Evolutionary conservation across 1,140 invertebrate genomes (phyloP).

Genomic region (Berghia stephanieae): DNA sequence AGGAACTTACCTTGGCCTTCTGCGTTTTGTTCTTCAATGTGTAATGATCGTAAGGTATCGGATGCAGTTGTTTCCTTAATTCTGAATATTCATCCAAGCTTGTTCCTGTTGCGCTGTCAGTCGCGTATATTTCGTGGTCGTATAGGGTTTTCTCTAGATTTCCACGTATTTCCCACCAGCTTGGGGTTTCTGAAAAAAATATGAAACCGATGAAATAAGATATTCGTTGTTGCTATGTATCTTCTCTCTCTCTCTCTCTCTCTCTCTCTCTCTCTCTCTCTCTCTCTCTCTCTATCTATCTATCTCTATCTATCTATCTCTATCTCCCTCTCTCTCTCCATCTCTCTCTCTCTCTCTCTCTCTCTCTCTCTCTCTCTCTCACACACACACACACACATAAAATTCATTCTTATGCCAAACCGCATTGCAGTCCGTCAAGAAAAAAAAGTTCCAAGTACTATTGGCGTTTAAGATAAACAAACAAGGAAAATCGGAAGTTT

Average conservation of each 20-base stretch:
- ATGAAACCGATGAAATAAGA: neutral
- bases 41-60: too few species aligned
- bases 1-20: too few species aligned
- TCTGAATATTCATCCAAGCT: neutral
- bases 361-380: constrained; percentile 6
- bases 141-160: neutral
- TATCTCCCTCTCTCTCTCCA: neutral
- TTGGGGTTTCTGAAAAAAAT: neutral
- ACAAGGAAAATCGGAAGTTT: too few species aligned
- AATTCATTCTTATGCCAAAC: neutral
- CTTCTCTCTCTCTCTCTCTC: constrained; percentile 1
- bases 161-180: neutral
- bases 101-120: neutral
- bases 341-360: constrained; percentile 11
- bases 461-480: too few species aligned
- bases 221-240: neutral
- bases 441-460: too few species aligned
- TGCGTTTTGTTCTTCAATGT: too few species aligned
- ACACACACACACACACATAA: neutral
- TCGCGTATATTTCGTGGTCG: neutral
- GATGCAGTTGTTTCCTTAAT: constrained; percentile 18
- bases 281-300: neutral
- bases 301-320: neutral
- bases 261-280: constrained; percentile 6
- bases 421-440: neutral